Evolutionary conservation across 2,113 vertebrate species (phyloP).

Genomic region (Corythoichthys haematopterus): DNA sequence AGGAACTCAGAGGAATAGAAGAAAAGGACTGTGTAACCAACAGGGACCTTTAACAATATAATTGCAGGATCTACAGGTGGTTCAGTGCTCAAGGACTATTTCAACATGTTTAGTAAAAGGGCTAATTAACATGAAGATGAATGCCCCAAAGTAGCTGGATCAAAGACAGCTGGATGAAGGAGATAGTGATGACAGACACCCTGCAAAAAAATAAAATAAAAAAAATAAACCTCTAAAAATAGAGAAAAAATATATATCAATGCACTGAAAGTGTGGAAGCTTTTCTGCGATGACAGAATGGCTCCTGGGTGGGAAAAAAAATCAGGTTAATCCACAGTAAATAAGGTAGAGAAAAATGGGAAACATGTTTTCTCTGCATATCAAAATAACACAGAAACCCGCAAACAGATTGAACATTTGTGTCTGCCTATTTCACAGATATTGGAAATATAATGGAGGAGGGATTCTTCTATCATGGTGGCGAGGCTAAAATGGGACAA

Average conservation of each 20-base stretch:
- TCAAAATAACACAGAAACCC: conserved; percentile 31
- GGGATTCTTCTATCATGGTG: conserved; percentile 42
- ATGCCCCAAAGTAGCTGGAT: conserved; percentile 53
- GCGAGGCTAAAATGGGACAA: conserved; percentile 64
- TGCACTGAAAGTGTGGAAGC: conserved; percentile 9
- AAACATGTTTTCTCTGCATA: conserved; percentile 27
- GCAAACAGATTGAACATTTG: conserved; percentile 35
- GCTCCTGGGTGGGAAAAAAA: conserved; percentile 10
- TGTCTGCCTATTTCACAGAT: conserved; percentile 39
- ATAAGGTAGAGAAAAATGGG: conserved; percentile 21
- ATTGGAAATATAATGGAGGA: conserved; percentile 42
- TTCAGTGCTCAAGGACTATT: conserved; percentile 41
- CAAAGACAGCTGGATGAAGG: conserved; percentile 47
- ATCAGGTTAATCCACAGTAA: conserved; percentile 6
- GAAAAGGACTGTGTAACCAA: conserved; percentile 50
- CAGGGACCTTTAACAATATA: conserved; percentile 42
- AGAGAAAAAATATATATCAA: conserved; percentile 19
- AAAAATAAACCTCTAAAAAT: neutral
- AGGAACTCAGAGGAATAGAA: conserved; percentile 12
- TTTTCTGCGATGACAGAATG: conserved; percentile 17
- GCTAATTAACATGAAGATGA: conserved; percentile 60
- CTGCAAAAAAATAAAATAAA: conserved; percentile 11
- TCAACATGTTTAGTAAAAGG: conserved; percentile 50
- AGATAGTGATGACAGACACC: conserved; percentile 19
- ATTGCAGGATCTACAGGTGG: conserved; percentile 60